phyloP scores from a whole-genome alignment of 2,797 vertebrate species.

The Darevskia mixta region DNA sequence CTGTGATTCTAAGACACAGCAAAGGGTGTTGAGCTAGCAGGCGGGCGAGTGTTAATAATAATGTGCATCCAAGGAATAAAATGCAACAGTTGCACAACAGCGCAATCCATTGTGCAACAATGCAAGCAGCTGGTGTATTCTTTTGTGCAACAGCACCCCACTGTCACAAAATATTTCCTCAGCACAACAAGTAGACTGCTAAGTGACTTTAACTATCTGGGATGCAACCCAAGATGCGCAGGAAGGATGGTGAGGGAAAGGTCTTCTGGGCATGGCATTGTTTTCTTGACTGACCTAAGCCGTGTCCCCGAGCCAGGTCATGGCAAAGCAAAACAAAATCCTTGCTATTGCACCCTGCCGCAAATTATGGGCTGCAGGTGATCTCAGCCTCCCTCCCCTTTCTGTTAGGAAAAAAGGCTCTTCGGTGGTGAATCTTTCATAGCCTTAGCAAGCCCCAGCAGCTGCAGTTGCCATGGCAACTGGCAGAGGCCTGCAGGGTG shows the following conservation, averaged over 20 bases:
- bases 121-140: too few relatives aligned
- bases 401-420: neutral
- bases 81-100: too few relatives aligned
- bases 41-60: too few relatives aligned
- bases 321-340: neutral
- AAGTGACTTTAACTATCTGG: too few relatives aligned
- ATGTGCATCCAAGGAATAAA: too few relatives aligned
- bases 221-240: neutral
- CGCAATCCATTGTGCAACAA: too few relatives aligned
- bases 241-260: neutral
- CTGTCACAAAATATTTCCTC: too few relatives aligned
- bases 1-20: too few relatives aligned
- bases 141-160: too few relatives aligned
- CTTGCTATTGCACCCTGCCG: neutral
- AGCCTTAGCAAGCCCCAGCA: conserved; percentile 13
- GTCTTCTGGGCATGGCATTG: too few relatives aligned
- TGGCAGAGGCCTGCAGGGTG: neutral
- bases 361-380: neutral
- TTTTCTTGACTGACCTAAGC: neutral
- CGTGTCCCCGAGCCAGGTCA: neutral
- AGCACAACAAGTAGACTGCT: too few relatives aligned
- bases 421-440: neutral
- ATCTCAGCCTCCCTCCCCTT: neutral
- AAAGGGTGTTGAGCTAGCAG: too few relatives aligned
- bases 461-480: conserved; percentile 1